Evolutionary conservation across 1,140 invertebrate genomes (phyloP), one percentile per base, ranked within the genome.

Genomic region (Bradysia coprophila): DNA sequence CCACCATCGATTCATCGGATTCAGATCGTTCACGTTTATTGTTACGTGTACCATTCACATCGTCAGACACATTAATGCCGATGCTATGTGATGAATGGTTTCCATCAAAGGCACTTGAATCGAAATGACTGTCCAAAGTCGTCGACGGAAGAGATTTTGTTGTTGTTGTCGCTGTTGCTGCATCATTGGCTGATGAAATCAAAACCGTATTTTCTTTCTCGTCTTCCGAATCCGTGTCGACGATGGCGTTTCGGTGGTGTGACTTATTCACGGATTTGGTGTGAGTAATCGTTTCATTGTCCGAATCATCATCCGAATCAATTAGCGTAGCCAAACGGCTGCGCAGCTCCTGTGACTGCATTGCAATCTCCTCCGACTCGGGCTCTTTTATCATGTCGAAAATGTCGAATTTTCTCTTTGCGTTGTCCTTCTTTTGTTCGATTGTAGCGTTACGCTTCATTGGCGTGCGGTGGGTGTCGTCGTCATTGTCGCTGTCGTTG

Each of bases 401-500:
- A 15, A 39, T n/a, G 18, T 42, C 43, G 49, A 33, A 38, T 38
- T 18, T 39, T 15, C 19, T 33, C 42, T 54, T 45, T 41, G 38
- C 21, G 34, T 47, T 38, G 43, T 23, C 19, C 20, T 24, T 21
- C 4, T 15, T 46, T 4, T 16, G 16, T 6, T 5, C 2, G 11
- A 16, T 3, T 5, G 18, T n/a, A 28, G 13, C 13, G 24, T 6
- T 8, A 28, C 24, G 34, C 34, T 44, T 52, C 15, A 48, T 40
- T 9, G 47, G 47, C 0, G 33, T 40, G 15, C 52, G 45, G n/a
- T n/a, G n/a, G 20, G 49, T 43, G 33, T 56, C 51, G 18, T 48
- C 45, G 40, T 57, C 53, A 21, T 62, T 52, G 43, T 61, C 58
- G 46, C 58, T 61, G 37, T 60, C 52, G 44, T 50, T 61, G 32